Percentiles rank a stretch among this genome's conserved stretches.
These are phyloP conservation scores for Dasyurus viverrinus DNA, from an alignment of 2,113 vertebrate species.

Conservation along the genomic window DNA sequence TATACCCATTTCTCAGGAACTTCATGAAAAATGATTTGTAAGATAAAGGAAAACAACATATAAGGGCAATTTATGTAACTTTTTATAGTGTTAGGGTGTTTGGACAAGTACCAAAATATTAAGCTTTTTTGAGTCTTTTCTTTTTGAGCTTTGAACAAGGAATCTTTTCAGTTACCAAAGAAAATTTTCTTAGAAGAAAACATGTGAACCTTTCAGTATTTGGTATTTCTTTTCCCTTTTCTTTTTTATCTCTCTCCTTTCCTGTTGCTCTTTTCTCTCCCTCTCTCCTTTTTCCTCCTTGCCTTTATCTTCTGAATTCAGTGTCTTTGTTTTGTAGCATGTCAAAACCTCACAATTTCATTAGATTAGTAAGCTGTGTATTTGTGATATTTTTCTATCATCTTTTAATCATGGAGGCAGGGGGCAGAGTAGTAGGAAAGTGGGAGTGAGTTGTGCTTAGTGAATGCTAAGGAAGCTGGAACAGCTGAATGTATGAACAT, in stretches of 20 bases:
- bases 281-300: neutral
- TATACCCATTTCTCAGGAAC: neutral
- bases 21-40: neutral
- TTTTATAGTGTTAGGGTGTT: neutral
- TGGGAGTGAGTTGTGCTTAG: neutral
- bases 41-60: neutral
- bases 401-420: neutral
- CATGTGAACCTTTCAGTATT: neutral
- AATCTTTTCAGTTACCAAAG: neutral
- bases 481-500: neutral
- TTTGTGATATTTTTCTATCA: neutral
- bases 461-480: neutral
- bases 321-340: neutral
- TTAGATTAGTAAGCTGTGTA: neutral
- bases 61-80: neutral
- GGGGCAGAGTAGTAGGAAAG: neutral
- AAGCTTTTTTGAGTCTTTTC: neutral
- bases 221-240: neutral
- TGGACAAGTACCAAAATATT: neutral
- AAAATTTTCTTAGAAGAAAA: neutral
- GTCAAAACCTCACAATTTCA: neutral
- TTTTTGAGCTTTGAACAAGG: neutral
- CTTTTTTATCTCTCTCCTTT: neutral
- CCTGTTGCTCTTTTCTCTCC: neutral
- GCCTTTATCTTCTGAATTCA: neutral